Base-by-base conservation (phyloP, 92 coral and sea anemone genomes). In the Desmophyllum pertusum region DNA sequence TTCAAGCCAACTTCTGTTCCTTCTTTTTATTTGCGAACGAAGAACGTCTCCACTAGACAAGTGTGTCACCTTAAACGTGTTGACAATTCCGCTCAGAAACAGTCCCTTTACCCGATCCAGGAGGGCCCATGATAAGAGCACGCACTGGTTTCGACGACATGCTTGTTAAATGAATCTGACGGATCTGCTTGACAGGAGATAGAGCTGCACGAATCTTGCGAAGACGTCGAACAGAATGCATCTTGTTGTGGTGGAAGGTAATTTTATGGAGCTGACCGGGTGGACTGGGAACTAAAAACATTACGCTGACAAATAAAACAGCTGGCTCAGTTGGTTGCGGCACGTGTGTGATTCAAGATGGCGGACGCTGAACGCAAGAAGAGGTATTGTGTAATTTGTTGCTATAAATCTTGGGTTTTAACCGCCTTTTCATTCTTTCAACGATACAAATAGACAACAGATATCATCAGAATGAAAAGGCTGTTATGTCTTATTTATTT, bases 21-120 rank as follows among this genome's bases (percentile, higher is more conserved):
- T 62, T 92, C 88, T 78, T 97, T 8, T 92, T 1, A 97, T 85
- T 82, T 97, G 99, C 0, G 93, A 75, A 3, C 99, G 92, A 4
- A 97, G 85, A 18, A 97, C 91, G 76, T 97, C 98, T 3, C 99
- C 99, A 83, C 99, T 97, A 0, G 99, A 97, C 50, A 97, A 66
- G 70, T 97, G 99, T 45, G 84, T 87, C 13, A 97, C 87, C 27
- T 93, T 93, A 75, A 94, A 97, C 25, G 93, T 93, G 76, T 91
- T 95, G 5, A 92, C 98, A 48, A 97, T 97, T 10, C 79, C 98
- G 70, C 30, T 86, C 95, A 17, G 99, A 97, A 37, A 97, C 98
- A 33, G 99, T 97, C 18, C 99, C 99, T 91, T 97, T 97, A 0
- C 99, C 99, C 5, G 99, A 97, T 31, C 99, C 99, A 25, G 99